These are phyloP conservation scores for Tigriopus californicus DNA, from an alignment of 2,888 invertebrate genomes.

Conservation along the genomic window DNA sequence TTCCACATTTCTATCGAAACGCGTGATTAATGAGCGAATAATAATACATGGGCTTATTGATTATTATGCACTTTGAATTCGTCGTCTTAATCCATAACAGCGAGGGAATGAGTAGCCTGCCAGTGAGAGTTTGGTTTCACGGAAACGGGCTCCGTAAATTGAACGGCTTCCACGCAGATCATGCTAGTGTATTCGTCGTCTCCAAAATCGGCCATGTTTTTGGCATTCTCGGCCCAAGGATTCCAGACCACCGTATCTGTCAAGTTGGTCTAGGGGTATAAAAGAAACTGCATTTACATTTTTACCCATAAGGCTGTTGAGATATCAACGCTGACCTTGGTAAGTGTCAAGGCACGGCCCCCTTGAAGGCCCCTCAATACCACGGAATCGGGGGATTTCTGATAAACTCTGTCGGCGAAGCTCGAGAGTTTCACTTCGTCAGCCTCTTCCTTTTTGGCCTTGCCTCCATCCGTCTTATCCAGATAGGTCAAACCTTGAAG, in stretches of 20 bases:
- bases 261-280: background rate
- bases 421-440: background rate
- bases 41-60: too few relatives aligned
- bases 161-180: constrained; percentile 30
- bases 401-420: background rate
- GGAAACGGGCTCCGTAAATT: constrained; percentile 18
- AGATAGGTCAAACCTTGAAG: background rate
- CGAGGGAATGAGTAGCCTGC: background rate
- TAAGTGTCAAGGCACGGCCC: background rate
- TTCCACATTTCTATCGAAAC: too few relatives aligned
- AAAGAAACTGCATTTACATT: too few relatives aligned
- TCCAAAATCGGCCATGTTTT: constrained; percentile 28
- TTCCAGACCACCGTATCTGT: constrained; percentile 29
- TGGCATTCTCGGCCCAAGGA: constrained; percentile 29
- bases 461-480: background rate
- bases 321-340: background rate
- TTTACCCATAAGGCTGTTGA: too few relatives aligned
- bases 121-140: background rate
- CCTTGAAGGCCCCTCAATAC: constrained; percentile 1
- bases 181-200: constrained; percentile 28
- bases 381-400: background rate
- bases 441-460: background rate
- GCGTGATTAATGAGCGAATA: too few relatives aligned
- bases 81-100: background rate
- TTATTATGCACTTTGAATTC: too few relatives aligned